phyloP scores from a whole-genome alignment of 2,113 vertebrate genomes.

The Eubucco bourcierii region DNA sequence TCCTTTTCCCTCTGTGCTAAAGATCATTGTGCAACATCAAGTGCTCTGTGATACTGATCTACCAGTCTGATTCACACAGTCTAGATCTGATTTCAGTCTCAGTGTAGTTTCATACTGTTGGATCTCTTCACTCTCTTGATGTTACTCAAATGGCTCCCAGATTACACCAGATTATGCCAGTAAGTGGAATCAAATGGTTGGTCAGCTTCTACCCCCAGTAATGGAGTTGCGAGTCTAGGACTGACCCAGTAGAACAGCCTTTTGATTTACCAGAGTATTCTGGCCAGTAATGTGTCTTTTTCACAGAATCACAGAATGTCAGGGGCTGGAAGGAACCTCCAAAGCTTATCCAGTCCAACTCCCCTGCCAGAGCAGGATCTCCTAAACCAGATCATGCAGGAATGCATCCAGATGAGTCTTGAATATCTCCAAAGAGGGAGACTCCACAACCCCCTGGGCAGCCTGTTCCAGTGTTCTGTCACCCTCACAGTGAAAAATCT shows the following conservation, averaged over 20 bases:
- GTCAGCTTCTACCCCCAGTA: not conserved
- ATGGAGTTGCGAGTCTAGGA: not conserved
- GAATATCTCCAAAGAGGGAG: too few relatives aligned
- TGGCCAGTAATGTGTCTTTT: not conserved
- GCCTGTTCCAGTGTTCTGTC: too few relatives aligned
- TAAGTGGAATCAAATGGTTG: not conserved
- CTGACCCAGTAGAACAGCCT: not conserved
- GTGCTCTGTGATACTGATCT: not conserved
- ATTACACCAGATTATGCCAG: not conserved
- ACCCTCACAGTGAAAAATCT: too few relatives aligned
- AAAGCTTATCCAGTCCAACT: too few relatives aligned
- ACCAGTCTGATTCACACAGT: not conserved
- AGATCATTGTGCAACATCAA: not conserved
- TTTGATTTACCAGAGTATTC: not conserved
- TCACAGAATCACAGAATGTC: not conserved
- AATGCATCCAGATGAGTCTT: too few relatives aligned
- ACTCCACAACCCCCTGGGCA: too few relatives aligned
- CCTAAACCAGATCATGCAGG: too few relatives aligned
- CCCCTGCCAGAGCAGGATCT: too few relatives aligned
- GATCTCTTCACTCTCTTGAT: not conserved
- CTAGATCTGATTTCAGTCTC: not conserved
- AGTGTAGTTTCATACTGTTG: not conserved
- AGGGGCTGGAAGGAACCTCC: too few relatives aligned
- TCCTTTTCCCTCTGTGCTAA: not conserved
- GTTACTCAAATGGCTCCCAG: not conserved